A percentile compares a stretch with the other conserved stretches of the same genome.
These are phyloP conservation scores for Zaprionus tsacasi DNA, from an alignment of 1,140 invertebrate species.

Conservation along the genomic window DNA sequence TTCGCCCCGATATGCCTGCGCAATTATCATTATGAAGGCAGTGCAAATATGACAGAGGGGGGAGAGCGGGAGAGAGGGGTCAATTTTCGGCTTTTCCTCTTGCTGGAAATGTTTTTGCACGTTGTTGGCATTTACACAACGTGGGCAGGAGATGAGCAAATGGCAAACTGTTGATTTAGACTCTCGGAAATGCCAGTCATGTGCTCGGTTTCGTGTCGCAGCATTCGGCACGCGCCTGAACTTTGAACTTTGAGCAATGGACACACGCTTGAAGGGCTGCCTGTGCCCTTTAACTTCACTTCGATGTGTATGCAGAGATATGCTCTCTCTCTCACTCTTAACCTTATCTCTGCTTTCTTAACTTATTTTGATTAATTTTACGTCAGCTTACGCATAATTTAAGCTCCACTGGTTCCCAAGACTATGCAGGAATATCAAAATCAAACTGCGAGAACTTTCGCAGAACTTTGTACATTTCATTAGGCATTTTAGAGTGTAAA, in stretches of 20 bases:
- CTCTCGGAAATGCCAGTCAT: slow-evolving; percentile 53
- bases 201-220: slow-evolving; percentile 43
- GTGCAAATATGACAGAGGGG: slow-evolving; percentile 21
- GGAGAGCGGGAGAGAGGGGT: neutral
- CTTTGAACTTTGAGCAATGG: slow-evolving; percentile 67
- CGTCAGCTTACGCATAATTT: slow-evolving; percentile 32
- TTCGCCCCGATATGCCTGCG: slow-evolving; percentile 44
- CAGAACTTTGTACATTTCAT: slow-evolving; percentile 1
- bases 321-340: neutral
- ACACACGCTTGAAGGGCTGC: slow-evolving; percentile 12
- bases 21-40: slow-evolving; percentile 62
- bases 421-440: slow-evolving; percentile 8
- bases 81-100: slow-evolving; percentile 40
- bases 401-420: neutral
- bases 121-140: slow-evolving; percentile 49
- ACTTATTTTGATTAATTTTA: slow-evolving; percentile 41
- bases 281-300: neutral
- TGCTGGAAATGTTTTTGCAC: slow-evolving; percentile 22
- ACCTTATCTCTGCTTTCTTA: neutral
- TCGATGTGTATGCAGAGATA: slow-evolving; percentile 14
- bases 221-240: slow-evolving; percentile 62
- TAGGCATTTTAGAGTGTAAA: slow-evolving; percentile 5
- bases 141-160: slow-evolving; percentile 40
- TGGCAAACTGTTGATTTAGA: slow-evolving; percentile 76
- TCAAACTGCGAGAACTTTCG: neutral